A percentile compares a stretch with the other conserved stretches of the same genome.
phyloP scores from a whole-genome alignment of 2,113 vertebrate species.

The Corythoichthys haematopterus region DNA sequence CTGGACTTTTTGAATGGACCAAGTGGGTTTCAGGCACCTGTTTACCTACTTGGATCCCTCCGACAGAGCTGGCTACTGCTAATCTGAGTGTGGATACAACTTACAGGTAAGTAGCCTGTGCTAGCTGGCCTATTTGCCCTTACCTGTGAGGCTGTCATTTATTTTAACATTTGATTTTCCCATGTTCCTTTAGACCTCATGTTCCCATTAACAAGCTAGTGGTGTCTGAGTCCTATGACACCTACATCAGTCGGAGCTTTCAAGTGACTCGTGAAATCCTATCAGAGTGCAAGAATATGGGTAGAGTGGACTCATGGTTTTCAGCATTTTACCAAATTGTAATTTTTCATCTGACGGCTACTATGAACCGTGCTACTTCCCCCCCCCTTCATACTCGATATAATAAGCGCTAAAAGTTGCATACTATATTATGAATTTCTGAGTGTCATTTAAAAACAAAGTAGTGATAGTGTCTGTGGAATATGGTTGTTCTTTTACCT shows the following conservation, averaged over 20 bases:
- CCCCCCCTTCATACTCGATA: background rate
- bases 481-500: slow-evolving; percentile 27
- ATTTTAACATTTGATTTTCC: background rate
- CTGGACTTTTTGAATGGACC: slow-evolving; percentile 96
- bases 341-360: background rate
- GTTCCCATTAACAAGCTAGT: slow-evolving; percentile 86
- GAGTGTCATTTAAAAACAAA: slow-evolving; percentile 12
- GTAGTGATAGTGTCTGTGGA: slow-evolving; percentile 24
- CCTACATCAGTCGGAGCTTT: slow-evolving; percentile 93
- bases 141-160: background rate
- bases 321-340: background rate
- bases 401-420: slow-evolving; percentile 1
- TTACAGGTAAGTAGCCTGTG: slow-evolving; percentile 78
- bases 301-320: slow-evolving; percentile 54
- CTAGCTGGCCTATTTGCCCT: background rate
- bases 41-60: slow-evolving; percentile 87
- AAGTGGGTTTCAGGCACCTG: slow-evolving; percentile 92
- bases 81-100: slow-evolving; percentile 93
- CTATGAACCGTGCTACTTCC: background rate
- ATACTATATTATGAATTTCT: slow-evolving; percentile 2
- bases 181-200: slow-evolving; percentile 82
- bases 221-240: slow-evolving; percentile 90
- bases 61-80: slow-evolving; percentile 82
- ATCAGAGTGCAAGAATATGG: slow-evolving; percentile 87
- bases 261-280: slow-evolving; percentile 96